phyloP scores from a whole-genome alignment of 2,797 vertebrate species.

The Vultur gryphus region DNA sequence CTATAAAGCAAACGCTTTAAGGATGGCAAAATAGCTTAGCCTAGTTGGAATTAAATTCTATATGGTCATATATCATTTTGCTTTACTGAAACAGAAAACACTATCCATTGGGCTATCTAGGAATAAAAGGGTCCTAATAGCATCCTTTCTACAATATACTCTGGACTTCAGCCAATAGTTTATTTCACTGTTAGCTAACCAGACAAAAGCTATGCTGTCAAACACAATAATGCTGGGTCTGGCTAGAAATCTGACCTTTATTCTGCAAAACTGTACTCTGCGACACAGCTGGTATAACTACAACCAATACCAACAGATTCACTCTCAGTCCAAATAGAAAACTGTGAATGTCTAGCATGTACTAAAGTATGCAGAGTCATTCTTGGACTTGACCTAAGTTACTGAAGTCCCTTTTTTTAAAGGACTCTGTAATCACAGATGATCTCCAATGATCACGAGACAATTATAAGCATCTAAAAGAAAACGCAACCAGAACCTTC shows the following conservation, averaged over 20 bases:
- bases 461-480: background rate
- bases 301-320: background rate
- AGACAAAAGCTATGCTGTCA: background rate
- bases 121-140: background rate
- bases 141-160: background rate
- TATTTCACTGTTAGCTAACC: background rate
- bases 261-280: background rate
- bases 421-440: background rate
- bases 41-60: background rate
- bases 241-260: background rate
- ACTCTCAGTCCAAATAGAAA: background rate
- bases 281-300: background rate
- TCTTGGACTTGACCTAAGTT: background rate
- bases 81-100: background rate
- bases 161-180: background rate
- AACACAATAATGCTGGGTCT: background rate
- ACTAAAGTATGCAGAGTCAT: background rate
- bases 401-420: background rate
- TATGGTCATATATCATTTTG: background rate
- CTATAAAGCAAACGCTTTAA: background rate
- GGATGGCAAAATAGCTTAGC: background rate
- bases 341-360: rapidly evolving
- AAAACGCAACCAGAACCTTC: background rate
- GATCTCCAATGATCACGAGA: background rate
- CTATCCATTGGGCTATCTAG: background rate